Percentiles rank a stretch among this genome's conserved stretches.
These are phyloP conservation scores for Myioborus melanocephalus DNA, from an alignment of 2,797 vertebrate species.

Conservation along the genomic window DNA sequence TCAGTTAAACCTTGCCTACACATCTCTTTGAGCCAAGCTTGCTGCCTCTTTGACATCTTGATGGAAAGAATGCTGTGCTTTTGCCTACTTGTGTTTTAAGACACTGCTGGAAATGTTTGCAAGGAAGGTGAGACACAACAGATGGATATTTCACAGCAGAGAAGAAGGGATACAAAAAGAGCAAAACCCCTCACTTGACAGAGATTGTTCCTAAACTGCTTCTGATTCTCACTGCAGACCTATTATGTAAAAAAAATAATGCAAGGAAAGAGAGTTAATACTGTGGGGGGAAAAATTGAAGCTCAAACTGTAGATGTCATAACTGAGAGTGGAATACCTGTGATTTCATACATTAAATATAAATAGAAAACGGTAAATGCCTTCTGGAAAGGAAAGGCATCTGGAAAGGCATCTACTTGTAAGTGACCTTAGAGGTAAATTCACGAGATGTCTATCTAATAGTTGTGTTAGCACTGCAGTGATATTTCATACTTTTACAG, in stretches of 20 bases:
- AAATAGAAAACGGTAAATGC: background rate
- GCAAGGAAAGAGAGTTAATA: background rate
- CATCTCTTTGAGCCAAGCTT: background rate
- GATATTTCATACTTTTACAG: background rate
- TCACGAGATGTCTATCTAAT: background rate
- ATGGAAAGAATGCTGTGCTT: background rate
- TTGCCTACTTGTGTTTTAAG: background rate
- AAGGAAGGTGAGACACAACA: background rate
- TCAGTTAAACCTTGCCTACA: background rate
- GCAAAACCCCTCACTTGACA: background rate
- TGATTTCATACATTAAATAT: background rate
- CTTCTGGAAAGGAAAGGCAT: background rate
- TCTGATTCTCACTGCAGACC: background rate
- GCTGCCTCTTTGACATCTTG: background rate
- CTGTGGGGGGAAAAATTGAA: accelerated
- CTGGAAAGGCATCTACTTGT: background rate
- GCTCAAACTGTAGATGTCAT: background rate
- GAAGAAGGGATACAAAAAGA: background rate
- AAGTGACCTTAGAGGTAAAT: background rate
- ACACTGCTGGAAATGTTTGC: background rate
- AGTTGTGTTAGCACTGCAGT: background rate
- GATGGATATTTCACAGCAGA: background rate
- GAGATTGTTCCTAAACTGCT: background rate
- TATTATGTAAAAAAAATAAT: background rate
- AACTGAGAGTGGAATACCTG: background rate